phyloP scores from a whole-genome alignment of 2,888 invertebrate species.

The Scaptomyza caliginosa region DNA sequence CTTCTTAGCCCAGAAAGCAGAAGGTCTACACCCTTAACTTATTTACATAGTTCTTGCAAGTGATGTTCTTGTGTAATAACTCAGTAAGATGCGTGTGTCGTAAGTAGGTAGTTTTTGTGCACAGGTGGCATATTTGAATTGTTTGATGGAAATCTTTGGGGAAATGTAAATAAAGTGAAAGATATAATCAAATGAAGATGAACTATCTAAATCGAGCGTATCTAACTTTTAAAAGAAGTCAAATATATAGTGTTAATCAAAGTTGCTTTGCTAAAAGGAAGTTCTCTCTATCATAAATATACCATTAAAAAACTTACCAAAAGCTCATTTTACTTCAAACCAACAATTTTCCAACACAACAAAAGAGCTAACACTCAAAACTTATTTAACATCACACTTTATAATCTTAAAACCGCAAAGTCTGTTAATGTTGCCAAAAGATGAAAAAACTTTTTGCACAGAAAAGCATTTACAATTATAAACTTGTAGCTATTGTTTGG shows the following conservation, averaged over 20 bases:
- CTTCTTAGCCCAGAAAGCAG: slow-evolving; percentile 14
- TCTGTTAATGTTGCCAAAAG: slow-evolving; percentile 39
- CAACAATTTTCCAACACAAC: not conserved
- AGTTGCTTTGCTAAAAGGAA: no score
- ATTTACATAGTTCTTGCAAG: slow-evolving; percentile 50
- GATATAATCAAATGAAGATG: slow-evolving; percentile 10
- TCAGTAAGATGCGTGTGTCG: slow-evolving; percentile 7
- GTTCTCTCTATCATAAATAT: not conserved
- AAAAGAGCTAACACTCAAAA: slow-evolving; percentile 16
- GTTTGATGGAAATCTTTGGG: slow-evolving; percentile 1
- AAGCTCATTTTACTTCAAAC: not conserved
- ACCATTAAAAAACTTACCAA: not conserved
- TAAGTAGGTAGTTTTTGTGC: slow-evolving; percentile 36
- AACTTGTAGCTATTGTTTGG: slow-evolving; percentile 49
- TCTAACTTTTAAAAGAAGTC: not conserved
- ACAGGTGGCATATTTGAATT: slow-evolving; percentile 38
- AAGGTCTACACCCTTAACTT: slow-evolving; percentile 25
- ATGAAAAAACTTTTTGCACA: slow-evolving; percentile 41
- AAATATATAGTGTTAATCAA: not conserved
- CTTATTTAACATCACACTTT: slow-evolving; percentile 28
- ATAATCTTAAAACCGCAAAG: slow-evolving; percentile 19
- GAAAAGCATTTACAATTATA: slow-evolving; percentile 45
- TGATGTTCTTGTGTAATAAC: slow-evolving; percentile 21
- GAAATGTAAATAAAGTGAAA: slow-evolving; percentile 13
- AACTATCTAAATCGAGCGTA: not conserved